Conservation (phyloP, 2,113 vertebrate genomes). For the Triplophysa dalaica region DNA sequence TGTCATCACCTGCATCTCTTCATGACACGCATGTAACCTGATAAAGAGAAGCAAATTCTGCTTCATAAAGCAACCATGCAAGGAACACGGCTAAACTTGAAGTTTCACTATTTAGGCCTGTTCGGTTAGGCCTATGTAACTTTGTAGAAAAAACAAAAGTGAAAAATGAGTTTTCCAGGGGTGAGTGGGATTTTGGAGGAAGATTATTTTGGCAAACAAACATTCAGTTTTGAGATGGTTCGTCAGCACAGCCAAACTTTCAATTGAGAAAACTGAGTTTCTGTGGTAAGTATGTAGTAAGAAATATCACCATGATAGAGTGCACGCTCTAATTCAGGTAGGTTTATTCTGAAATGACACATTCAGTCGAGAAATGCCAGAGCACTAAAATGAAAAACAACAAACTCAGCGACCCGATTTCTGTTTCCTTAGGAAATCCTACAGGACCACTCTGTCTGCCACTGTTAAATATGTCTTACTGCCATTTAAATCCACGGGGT, state of each 20-base stretch:
- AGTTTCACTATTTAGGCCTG: too few relatives aligned
- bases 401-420: constrained; percentile 34
- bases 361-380: constrained; percentile 19
- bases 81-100: too few relatives aligned
- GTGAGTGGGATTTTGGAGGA: background rate
- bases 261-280: background rate
- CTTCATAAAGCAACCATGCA: too few relatives aligned
- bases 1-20: too few relatives aligned
- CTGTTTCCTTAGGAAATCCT: constrained; percentile 62
- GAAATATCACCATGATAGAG: background rate
- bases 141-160: background rate
- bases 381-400: constrained; percentile 44
- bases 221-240: background rate
- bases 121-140: too few relatives aligned
- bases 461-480: constrained; percentile 5
- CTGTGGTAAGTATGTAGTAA: background rate
- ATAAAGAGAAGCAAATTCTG: too few relatives aligned
- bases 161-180: background rate
- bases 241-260: background rate
- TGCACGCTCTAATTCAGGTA: constrained; percentile 2
- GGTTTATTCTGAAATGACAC: background rate
- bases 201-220: background rate
- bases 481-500: background rate
- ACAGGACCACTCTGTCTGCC: constrained; percentile 6
- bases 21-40: too few relatives aligned